Evolutionary conservation across 2,797 vertebrate species (phyloP).

Genomic region (Rachycentron canadum): DNA sequence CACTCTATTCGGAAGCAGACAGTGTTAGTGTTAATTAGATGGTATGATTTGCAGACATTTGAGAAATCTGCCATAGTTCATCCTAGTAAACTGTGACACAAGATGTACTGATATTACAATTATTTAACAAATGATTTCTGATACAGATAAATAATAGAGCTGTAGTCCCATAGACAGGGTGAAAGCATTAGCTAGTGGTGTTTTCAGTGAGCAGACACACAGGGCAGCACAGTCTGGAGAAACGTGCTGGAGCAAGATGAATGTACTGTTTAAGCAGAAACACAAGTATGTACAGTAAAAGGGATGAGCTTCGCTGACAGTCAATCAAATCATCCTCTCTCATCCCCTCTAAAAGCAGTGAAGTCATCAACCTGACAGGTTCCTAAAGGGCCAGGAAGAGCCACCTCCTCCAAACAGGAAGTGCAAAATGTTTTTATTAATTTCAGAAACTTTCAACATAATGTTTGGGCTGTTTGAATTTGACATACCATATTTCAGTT

Average conservation of each 20-base stretch:
- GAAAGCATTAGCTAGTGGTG: not conserved
- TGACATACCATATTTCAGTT: not conserved
- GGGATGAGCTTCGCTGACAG: not conserved
- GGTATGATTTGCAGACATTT: not conserved
- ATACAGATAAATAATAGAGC: not conserved
- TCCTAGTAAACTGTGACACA: not conserved
- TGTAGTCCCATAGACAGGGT: not conserved
- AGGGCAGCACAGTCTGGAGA: not conserved
- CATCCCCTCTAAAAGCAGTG: not conserved
- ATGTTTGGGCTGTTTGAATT: not conserved
- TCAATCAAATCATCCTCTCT: slow-evolving; percentile 3
- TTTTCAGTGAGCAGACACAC: not conserved
- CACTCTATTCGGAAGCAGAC: not conserved
- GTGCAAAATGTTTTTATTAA: not conserved
- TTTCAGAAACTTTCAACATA: not conserved
- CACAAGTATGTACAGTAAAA: not conserved
- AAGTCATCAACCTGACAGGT: not conserved
- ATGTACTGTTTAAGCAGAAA: not conserved
- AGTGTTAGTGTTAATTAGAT: not conserved
- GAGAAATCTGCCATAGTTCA: not conserved
- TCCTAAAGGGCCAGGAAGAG: not conserved
- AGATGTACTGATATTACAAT: not conserved
- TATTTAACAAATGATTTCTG: not conserved
- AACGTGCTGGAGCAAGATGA: not conserved
- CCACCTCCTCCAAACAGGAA: not conserved